Percentiles rank a stretch among this genome's conserved stretches.
These are phyloP conservation scores for Lepidocyrtoides sp. DNA, from an alignment of 2,888 invertebrate species.

Conservation along the genomic window DNA sequence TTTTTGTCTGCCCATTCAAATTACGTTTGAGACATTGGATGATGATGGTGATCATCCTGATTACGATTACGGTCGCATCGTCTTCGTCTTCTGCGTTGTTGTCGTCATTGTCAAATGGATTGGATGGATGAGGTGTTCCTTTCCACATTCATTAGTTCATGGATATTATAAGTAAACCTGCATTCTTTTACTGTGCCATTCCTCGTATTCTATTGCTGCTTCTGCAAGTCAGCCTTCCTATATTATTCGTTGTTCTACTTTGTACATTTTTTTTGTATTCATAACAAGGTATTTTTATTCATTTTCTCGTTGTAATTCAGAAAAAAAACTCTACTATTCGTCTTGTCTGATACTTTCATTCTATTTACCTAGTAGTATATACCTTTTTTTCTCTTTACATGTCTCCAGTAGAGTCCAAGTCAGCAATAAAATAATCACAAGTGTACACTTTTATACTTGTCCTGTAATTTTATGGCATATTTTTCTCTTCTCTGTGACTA, in stretches of 20 bases:
- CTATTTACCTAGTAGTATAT: conserved; percentile 15
- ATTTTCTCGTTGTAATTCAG: conserved; percentile 39
- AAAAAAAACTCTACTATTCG: conserved; percentile 26
- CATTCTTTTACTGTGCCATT: conserved; percentile 14
- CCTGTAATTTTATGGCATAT: conserved; percentile 77
- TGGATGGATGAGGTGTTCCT: conserved; percentile 66
- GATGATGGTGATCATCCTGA: conserved; percentile 17
- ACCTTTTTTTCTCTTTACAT: neutral
- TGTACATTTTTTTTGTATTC: conserved; percentile 11
- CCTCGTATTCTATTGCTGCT: neutral
- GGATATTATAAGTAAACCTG: conserved; percentile 26
- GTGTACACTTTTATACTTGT: conserved; percentile 78
- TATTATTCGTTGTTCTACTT: conserved; percentile 36
- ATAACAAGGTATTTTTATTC: conserved; percentile 67
- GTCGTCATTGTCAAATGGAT: conserved; percentile 14
- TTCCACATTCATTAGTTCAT: conserved; percentile 63
- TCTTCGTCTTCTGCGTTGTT: neutral
- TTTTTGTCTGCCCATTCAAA: conserved; percentile 55
- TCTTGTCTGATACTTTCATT: neutral
- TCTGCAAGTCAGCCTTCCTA: neutral
- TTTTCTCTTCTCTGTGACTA: conserved; percentile 50
- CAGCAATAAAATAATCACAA: conserved; percentile 80
- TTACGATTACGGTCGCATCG: conserved; percentile 43
- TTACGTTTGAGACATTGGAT: conserved; percentile 61
- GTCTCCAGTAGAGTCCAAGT: conserved; percentile 75